Evolutionary conservation across 2,888 invertebrate genomes (phyloP).

Genomic region (Synanthedon myopaeformis): DNA sequence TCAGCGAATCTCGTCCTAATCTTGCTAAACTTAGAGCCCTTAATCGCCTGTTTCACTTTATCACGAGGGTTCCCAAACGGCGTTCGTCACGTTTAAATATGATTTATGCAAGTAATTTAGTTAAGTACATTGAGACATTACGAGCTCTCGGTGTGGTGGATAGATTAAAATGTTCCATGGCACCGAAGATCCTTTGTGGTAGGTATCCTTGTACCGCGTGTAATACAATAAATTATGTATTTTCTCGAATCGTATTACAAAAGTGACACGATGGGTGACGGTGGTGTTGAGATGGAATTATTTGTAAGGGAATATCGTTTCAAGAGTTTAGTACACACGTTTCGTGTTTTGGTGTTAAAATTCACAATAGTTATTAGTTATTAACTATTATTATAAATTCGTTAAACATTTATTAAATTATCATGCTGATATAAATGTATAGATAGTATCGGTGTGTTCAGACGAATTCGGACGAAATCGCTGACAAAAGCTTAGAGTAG

Average conservation of each 20-base stretch:
- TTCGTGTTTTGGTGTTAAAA: no score
- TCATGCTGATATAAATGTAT: no score
- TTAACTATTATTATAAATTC: no score
- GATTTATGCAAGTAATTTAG: slow-evolving; percentile 70
- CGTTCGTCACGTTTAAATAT: slow-evolving; percentile 65
- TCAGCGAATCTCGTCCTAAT: slow-evolving; percentile 21
- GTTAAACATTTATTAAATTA: no score
- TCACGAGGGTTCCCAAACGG: slow-evolving; percentile 23
- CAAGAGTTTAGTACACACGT: slow-evolving; percentile 4
- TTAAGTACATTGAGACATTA: slow-evolving; percentile 66
- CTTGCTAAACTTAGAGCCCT: slow-evolving; percentile 17
- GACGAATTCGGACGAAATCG: no score
- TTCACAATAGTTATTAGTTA: no score
- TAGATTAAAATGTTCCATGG: slow-evolving; percentile 58
- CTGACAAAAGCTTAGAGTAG: no score
- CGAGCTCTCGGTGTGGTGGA: slow-evolving; percentile 35
- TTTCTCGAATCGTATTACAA: slow-evolving; percentile 7
- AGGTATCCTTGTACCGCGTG: slow-evolving; percentile 18
- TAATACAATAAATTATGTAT: slow-evolving; percentile 29
- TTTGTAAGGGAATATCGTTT: slow-evolving; percentile 10
- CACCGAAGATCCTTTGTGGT: slow-evolving; percentile 34
- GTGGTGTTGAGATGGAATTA: slow-evolving; percentile 10
- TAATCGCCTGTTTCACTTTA: slow-evolving; percentile 18
- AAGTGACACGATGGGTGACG: slow-evolving; percentile 3
- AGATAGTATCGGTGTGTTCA: no score